Evolutionary conservation across 1,140 invertebrate genomes (phyloP).

Genomic region (Drosophila saltans): DNA sequence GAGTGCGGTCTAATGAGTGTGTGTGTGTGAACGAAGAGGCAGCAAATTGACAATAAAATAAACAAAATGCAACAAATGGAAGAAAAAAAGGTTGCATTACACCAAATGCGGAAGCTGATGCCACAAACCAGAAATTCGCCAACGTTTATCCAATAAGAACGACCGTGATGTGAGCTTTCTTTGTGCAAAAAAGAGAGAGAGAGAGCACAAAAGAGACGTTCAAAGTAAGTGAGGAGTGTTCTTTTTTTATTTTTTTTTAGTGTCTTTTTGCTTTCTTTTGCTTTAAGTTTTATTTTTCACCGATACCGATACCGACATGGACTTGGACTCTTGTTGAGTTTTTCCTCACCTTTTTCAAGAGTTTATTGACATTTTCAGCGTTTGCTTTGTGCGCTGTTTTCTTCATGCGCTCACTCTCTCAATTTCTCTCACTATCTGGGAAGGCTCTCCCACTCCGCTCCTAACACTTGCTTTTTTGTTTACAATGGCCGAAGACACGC

Average conservation of each 20-base stretch:
- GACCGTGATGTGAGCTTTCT: slow-evolving; percentile 52
- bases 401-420: slow-evolving; percentile 61
- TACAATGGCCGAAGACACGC: slow-evolving; percentile 44
- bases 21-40: slow-evolving; percentile 36
- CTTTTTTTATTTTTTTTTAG: slow-evolving; percentile 51
- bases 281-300: slow-evolving; percentile 69
- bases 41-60: slow-evolving; percentile 73
- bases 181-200: slow-evolving; percentile 16
- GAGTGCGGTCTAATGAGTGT: not conserved
- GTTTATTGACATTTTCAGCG: slow-evolving; percentile 81
- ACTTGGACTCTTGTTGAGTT: slow-evolving; percentile 72
- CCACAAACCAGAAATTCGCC: slow-evolving; percentile 71
- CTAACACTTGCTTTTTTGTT: slow-evolving; percentile 76
- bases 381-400: slow-evolving; percentile 78
- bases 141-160: slow-evolving; percentile 66
- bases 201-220: not conserved
- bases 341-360: slow-evolving; percentile 79
- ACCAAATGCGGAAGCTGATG: slow-evolving; percentile 71
- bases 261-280: slow-evolving; percentile 71
- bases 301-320: slow-evolving; percentile 33
- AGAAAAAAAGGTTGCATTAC: slow-evolving; percentile 40
- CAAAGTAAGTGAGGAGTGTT: slow-evolving; percentile 33
- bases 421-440: slow-evolving; percentile 30
- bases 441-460: slow-evolving; percentile 28
- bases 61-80: slow-evolving; percentile 67